Evolutionary conservation across 2,113 vertebrate species (phyloP), one percentile per base, ranked within the genome.

Genomic region (Ictalurus furcatus): DNA sequence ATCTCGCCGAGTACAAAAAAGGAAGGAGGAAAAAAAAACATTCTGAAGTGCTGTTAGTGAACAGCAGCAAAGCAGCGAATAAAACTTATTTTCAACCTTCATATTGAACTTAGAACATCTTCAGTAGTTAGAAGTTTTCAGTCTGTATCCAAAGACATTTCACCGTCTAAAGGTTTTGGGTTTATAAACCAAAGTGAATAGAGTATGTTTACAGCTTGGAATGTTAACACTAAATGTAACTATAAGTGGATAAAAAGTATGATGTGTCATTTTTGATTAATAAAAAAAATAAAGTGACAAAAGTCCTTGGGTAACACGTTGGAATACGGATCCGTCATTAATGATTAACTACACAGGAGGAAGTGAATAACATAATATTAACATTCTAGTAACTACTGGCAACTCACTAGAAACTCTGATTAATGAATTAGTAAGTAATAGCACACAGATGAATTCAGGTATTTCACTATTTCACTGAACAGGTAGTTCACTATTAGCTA

Each of bases 21-120:
- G 58, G n/a, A 1, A 78, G 30, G 48, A 34, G 16, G 44, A 52
- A 73, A 17, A 21, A 40, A 12, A 11, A 82, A 71, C 13, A 48
- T 16, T 69, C 28, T 4, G 44, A 30, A 44, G 61, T 80, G 79
- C 74, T 65, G 88, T 79, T 79, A 85, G 83, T 87, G 71, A 88
- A 80, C 78, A 61, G 59, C 58, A 73, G 48, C 7, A 19, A 76
- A 81, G 52, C 9, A 40, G 13, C 17, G 21, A 40, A 48, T 21
- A 63, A 84, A 56, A 11, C 40, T 44, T 74, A 58, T 25, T 67
- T 56, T 56, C 61, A 87, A 23, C 44, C 28, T 71, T 71, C 83
- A 14, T 74, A 25, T 54, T 17, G 21, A 30, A 67, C 7, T 65
- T 12, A 54, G 67, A 78, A 25, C 14, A 2, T 48, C 17, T 12